Evolutionary conservation across 1,140 invertebrate species (phyloP), one percentile per base, ranked within the genome.

Genomic region (Aphelenchoides fujianensis): DNA sequence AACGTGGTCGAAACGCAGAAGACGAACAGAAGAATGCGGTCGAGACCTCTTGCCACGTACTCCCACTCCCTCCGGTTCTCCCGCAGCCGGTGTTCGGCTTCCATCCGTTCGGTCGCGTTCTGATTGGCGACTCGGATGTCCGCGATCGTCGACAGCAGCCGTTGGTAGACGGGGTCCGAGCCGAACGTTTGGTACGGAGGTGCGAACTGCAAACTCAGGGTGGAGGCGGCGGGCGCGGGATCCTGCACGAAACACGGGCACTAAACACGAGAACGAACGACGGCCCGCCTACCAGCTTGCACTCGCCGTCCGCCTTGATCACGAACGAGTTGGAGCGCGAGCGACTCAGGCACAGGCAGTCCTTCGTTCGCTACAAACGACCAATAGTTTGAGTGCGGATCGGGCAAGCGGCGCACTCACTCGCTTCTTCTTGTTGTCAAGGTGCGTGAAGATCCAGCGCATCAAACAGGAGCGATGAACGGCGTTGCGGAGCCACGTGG

Each of bases 261-360:
- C n/a, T n/a, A n/a, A n/a, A n/a, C n/a, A n/a, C n/a, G n/a, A n/a
- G n/a, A n/a, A n/a, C n/a, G n/a, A n/a, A n/a, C n/a, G n/a, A n/a
- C n/a, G n/a, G n/a, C n/a, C n/a, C n/a, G 71, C 67, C n/a, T 68
- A 69, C 61, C 57, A n/a, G 64, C 64, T 70, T 69, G 1, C 67
- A 69, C 23, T 69, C 64, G 12, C 30, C 61, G 64, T 69, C 62
- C 12, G 62, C 16, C 67, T 69, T 66, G 36, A 36, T 0, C 37
- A 66, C 30, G 7, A 36, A 34, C 63, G 63, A 66, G 3, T 37
- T 66, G 12, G 63, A 66, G n/a, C 63, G 31, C 12, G 27, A 41
- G 28, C 63, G 16, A 16, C 36, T 66, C 63, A 66, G 37, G 34
- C 63, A 66, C 31, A 37, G n/a, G 63, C 63, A 66, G n/a, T 66